Evolutionary conservation across 1,140 invertebrate species (phyloP).

Genomic region (Lepidostoma basale): DNA sequence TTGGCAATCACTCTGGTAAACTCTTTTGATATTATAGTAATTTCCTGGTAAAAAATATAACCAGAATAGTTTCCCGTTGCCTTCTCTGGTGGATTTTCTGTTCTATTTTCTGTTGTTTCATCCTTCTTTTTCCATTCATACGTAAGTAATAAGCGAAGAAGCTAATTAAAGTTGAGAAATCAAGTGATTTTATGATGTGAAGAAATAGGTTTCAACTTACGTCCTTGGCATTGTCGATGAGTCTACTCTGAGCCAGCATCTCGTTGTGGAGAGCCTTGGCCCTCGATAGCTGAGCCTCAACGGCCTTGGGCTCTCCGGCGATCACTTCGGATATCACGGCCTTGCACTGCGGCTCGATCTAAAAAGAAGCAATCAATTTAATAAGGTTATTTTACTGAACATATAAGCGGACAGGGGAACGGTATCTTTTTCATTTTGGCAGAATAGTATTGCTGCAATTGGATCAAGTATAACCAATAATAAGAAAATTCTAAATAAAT

Average conservation of each 20-base stretch:
- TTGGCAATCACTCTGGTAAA: too few species aligned
- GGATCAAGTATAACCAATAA: too few species aligned
- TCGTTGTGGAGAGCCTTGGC: slow-evolving; percentile 87
- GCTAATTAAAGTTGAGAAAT: not conserved
- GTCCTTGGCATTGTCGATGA: slow-evolving; percentile 80
- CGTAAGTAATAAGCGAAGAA: not conserved
- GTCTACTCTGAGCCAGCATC: slow-evolving; percentile 80
- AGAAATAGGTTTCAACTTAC: slow-evolving; percentile 51
- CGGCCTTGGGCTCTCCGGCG: slow-evolving; percentile 82
- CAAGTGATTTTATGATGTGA: not conserved
- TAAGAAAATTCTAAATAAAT: too few species aligned
- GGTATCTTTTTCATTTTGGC: too few species aligned
- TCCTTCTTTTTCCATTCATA: not conserved
- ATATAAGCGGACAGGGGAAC: too few species aligned
- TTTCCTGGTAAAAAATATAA: too few species aligned
- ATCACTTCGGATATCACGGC: slow-evolving; percentile 80
- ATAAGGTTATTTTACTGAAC: not conserved
- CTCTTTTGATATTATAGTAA: too few species aligned
- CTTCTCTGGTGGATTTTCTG: too few species aligned
- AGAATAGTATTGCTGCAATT: too few species aligned
- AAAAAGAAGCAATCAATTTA: not conserved
- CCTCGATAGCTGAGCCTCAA: slow-evolving; percentile 85
- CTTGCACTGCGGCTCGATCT: slow-evolving; percentile 76
- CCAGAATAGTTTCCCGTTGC: too few species aligned
- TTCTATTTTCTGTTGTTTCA: too few species aligned